phyloP scores from a whole-genome alignment of 2,888 invertebrate genomes.

The Tanypteryx hageni region DNA sequence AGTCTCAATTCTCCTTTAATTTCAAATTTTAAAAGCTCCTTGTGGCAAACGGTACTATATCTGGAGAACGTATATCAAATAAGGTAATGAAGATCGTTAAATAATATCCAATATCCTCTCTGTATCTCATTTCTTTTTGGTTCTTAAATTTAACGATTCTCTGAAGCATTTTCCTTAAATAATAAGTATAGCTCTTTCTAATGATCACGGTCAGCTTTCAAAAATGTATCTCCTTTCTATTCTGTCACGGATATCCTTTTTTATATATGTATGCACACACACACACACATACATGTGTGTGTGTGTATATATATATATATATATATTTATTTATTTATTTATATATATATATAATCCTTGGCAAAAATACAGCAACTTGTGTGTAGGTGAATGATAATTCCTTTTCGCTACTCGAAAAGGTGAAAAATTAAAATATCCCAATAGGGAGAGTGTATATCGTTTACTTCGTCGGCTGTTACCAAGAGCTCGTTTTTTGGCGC shows the following conservation, averaged over 20 bases:
- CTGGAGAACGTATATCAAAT: too few species aligned
- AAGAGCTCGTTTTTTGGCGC: neutral
- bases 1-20: too few species aligned
- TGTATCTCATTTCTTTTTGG: too few species aligned
- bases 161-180: conserved; percentile 31
- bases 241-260: conserved; percentile 6
- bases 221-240: neutral
- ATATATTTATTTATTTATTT: neutral
- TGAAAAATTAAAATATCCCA: conserved; percentile 43
- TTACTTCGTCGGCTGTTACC: conserved; percentile 11
- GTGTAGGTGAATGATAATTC: conserved; percentile 20
- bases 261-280: neutral
- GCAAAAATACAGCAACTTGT: neutral
- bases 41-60: too few species aligned
- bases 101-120: too few species aligned
- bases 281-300: too few species aligned
- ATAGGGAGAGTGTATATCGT: conserved; percentile 46
- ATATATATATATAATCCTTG: neutral
- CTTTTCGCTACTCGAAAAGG: conserved; percentile 18
- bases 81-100: too few species aligned
- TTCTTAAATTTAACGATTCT: neutral
- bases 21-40: too few species aligned
- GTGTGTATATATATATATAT: too few species aligned
- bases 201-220: neutral
- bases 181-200: neutral